Percentiles rank a stretch among this genome's conserved stretches.
Evolutionary conservation across 2,113 vertebrate species (phyloP).

Genomic region (Callospermophilus lateralis): DNA sequence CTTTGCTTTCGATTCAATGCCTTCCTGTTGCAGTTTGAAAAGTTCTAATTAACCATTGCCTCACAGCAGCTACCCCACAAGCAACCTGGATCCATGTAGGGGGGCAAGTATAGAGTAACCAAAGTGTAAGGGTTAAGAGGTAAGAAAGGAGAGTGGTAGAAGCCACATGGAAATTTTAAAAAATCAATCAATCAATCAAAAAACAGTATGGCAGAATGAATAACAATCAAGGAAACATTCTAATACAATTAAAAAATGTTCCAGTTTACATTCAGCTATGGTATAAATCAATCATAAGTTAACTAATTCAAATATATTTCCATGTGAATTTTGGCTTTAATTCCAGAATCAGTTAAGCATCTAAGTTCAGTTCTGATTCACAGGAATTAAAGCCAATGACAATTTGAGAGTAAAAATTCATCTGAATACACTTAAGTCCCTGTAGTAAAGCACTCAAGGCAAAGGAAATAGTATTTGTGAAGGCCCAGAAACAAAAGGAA

Average conservation of each 20-base stretch:
- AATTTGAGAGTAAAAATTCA: background rate
- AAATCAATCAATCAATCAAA: slow-evolving; percentile 65
- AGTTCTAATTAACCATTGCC: slow-evolving; percentile 64
- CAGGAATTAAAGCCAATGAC: background rate
- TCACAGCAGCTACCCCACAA: slow-evolving; percentile 42
- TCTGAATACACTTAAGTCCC: background rate
- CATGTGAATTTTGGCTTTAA: slow-evolving; percentile 40
- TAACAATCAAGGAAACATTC: slow-evolving; percentile 51
- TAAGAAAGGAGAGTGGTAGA: slow-evolving; percentile 14
- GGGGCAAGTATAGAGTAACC: background rate
- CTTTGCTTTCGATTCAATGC: slow-evolving; percentile 81
- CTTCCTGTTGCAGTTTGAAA: slow-evolving; percentile 78
- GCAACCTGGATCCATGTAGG: slow-evolving; percentile 16
- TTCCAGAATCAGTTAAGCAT: slow-evolving; percentile 45
- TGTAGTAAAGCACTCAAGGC: background rate
- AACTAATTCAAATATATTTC: slow-evolving; percentile 47
- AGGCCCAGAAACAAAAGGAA: background rate
- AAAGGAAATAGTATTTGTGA: background rate
- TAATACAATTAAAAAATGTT: slow-evolving; percentile 27
- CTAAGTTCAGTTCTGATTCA: slow-evolving; percentile 34
- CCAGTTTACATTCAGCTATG: background rate
- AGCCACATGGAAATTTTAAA: slow-evolving; percentile 33
- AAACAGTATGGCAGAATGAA: slow-evolving; percentile 65
- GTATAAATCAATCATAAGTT: background rate
- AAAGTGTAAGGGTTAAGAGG: background rate